Base-by-base conservation (phyloP, 2,797 vertebrate species). In the Podarcis siculus region DNA sequence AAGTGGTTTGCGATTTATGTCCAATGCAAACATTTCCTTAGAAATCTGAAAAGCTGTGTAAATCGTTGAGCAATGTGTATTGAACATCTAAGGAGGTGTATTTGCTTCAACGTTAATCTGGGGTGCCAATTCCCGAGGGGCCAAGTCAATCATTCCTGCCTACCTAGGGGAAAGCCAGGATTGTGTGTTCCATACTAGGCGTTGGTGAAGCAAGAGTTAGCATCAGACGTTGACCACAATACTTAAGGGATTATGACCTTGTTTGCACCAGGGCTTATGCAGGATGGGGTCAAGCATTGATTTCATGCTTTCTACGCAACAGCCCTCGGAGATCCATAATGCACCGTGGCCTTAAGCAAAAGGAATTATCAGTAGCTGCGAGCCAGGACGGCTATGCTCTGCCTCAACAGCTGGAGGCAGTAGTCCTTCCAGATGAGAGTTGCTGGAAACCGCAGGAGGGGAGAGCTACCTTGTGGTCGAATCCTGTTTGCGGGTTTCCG, bases 1-100 rank as follows among this genome's bases (percentile, higher is more conserved):
- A 32, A 73, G 76, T 35, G 81, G 81, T 93, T 95, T 91, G 93
- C 92, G 92, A 15, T 81, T 92, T 92, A 91, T 81, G 89, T 89
- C 92, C 87, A 94, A 85, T 72, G 92, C 92, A 95, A 95, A 96
- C 92, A 96, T 91, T 94, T 92, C 90, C 91, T 89, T 87, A 71
- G 92, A 94, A 93, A 91, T 88, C n/a, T 71, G 42, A 13, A 90
- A 78, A 87, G 87, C 83, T 88, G 61, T 92, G 91, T 91, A 90
- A 90, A 88, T 66, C 79, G 78, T 92, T 94, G 93, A 91, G 93
- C 89, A 95, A 94, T 0, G 0, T n/a, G 39, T 27, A 0, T 3
- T 0, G 30, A 69, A 71, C 0, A 0, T 64, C 37, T 32, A 7
- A 45, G 55, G 58, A 58, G 13, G 1, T 10, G 19, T 15, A n/a